phyloP scores from a whole-genome alignment of 2,113 vertebrate species.

The Cathartes aura region DNA sequence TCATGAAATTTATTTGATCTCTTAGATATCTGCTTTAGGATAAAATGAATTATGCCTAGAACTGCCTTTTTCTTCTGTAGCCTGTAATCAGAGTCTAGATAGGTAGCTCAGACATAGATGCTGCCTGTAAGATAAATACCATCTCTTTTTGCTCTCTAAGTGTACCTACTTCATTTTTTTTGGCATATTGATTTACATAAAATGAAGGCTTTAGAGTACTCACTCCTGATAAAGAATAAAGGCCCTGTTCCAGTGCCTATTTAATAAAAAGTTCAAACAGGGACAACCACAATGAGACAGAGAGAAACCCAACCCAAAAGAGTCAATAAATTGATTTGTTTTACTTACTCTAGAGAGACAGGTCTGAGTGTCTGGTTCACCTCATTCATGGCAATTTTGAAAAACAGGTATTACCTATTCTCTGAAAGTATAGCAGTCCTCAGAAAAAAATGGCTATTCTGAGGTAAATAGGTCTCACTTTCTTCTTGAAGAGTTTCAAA shows the following conservation, averaged over 20 bases:
- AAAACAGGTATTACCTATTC: neutral
- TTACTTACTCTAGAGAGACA: neutral
- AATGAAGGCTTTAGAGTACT: neutral
- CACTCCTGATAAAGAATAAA: neutral
- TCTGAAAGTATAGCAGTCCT: neutral
- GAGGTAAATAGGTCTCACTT: neutral
- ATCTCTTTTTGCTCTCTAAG: neutral
- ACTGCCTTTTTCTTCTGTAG: neutral
- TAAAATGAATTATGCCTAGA: neutral
- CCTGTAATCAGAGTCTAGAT: neutral
- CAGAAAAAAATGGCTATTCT: neutral
- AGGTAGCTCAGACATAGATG: neutral
- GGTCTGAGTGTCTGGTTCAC: neutral
- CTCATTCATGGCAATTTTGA: neutral
- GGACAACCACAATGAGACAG: neutral
- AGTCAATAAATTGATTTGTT: neutral
- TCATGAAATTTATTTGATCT: constrained; percentile 3
- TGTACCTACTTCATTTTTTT: neutral
- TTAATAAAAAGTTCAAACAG: neutral
- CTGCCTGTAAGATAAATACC: neutral
- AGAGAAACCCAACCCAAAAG: neutral
- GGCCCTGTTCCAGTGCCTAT: neutral
- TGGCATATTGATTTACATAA: neutral
- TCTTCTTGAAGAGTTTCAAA: neutral
- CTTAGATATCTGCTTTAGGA: neutral